Conservation (phyloP, 1,140 invertebrate species). For the Coboldia fuscipes region DNA sequence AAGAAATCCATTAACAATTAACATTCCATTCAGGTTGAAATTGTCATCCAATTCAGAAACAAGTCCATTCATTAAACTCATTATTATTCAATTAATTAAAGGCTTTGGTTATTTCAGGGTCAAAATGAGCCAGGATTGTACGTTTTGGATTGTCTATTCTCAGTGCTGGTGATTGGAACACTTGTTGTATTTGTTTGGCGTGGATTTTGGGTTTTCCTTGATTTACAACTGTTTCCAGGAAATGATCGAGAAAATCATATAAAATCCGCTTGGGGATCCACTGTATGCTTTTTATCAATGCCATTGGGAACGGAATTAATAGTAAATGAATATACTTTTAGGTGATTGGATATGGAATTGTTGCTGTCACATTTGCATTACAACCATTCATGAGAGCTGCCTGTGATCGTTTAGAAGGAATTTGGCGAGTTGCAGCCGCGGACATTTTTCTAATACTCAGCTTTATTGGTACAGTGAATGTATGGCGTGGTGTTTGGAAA, state of each 20-base stretch:
- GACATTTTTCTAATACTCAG: constrained; percentile 54
- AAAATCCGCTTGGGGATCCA: constrained; percentile 45
- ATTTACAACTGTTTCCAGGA: constrained; percentile 52
- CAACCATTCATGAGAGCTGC: constrained; percentile 47
- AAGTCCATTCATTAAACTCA: not conserved
- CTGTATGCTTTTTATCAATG: constrained; percentile 44
- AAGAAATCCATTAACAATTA: not conserved
- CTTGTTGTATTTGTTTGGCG: constrained; percentile 75
- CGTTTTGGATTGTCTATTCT: constrained; percentile 66
- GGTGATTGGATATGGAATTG: constrained; percentile 51
- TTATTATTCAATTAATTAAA: not conserved
- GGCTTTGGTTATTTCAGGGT: too few relatives aligned
- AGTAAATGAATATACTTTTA: too few relatives aligned
- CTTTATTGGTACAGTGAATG: constrained; percentile 62
- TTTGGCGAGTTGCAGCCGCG: constrained; percentile 38
- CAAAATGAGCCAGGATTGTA: constrained; percentile 49
- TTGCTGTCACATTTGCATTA: constrained; percentile 43
- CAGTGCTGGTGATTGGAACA: constrained; percentile 58
- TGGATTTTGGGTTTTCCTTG: constrained; percentile 59
- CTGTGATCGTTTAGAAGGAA: constrained; percentile 38
- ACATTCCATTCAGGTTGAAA: not conserved
- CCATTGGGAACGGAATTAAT: too few relatives aligned
- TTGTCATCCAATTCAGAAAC: not conserved
- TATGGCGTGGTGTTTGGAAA: constrained; percentile 71
- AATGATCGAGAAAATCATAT: constrained; percentile 23